Base-by-base conservation (phyloP, 2,888 invertebrate species). In the Linnaemya tessellans region DNA sequence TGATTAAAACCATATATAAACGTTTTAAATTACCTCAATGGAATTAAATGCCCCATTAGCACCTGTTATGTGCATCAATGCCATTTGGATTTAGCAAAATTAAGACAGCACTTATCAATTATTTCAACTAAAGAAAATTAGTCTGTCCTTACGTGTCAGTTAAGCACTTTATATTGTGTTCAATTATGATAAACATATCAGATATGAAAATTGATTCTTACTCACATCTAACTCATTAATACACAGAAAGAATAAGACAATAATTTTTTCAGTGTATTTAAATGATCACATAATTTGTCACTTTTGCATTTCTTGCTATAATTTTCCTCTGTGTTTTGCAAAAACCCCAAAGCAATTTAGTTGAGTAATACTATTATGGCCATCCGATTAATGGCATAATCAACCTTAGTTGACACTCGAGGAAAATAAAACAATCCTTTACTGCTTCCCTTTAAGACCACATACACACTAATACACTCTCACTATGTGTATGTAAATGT, bases 381-480 rank as follows among this genome's bases (percentile, higher is more conserved):
- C 67, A 43, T 1, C n/a, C 81, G 67, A 54, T 68, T 81, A 81
- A 81, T 62, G 62, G 25, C 62, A 81, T 38, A 68, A 75, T 68
- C 75, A 68, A 75, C 60, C 67, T 30, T 54, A 54, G 68, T 81
- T 81, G 80, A 74, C 68, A 75, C 54, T 62, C 60, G 20, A 60
- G 5, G 15, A 38, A 77, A 46, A 77, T n/a, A 35, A 11, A 4
- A 64, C 62, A 62, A 71, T 77, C 56, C 64, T 54, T 74, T 41
- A 64, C 30, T 13, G 41, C 18, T 38, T 70, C 54, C 22, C 1
- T 58, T 30, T 62, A 20, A 30, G n/a, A n/a, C n/a, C 30, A 30
- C 30, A 30, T 30, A 5, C 30, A 30, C n/a, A n/a, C n/a, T n/a
- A n/a, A n/a, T n/a, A n/a, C n/a, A n/a, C n/a, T n/a, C n/a, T n/a